Percentiles rank a stretch among this genome's conserved stretches.
Conservation (phyloP, 2,113 vertebrate genomes). For the Poeciliopsis prolifica region DNA sequence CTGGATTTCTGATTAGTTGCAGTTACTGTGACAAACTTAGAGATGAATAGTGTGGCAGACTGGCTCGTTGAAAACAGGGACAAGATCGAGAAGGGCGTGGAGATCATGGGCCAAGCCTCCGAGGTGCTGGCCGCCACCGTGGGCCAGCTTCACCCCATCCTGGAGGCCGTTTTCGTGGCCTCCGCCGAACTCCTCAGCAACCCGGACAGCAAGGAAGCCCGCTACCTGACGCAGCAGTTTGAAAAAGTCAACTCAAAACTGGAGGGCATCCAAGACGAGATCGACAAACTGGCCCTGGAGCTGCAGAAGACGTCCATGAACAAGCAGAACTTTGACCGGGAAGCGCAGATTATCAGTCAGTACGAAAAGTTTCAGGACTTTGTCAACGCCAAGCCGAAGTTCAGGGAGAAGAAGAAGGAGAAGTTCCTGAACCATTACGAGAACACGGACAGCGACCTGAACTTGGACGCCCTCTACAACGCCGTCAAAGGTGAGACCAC, state of each 20-base stretch:
- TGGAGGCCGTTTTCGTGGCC: slow-evolving; percentile 81
- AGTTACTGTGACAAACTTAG: slow-evolving; percentile 42
- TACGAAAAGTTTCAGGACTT: slow-evolving; percentile 84
- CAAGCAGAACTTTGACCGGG: slow-evolving; percentile 81
- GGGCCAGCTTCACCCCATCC: slow-evolving; percentile 80
- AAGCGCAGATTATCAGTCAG: slow-evolving; percentile 81
- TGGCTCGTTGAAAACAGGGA: slow-evolving; percentile 80
- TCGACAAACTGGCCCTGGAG: slow-evolving; percentile 74
- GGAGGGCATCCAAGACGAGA: slow-evolving; percentile 75
- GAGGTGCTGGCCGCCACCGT: slow-evolving; percentile 80
- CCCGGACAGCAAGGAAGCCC: slow-evolving; percentile 77
- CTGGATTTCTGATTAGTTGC: slow-evolving; percentile 46
- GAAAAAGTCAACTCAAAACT: slow-evolving; percentile 77
- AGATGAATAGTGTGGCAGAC: slow-evolving; percentile 79
- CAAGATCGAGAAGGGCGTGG: slow-evolving; percentile 82
- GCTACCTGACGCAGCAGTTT: slow-evolving; percentile 77
- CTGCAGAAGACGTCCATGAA: slow-evolving; percentile 74
- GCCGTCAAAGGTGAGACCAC: slow-evolving; percentile 71
- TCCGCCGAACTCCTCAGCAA: slow-evolving; percentile 79
- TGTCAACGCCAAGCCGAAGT: slow-evolving; percentile 77
- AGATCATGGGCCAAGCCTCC: slow-evolving; percentile 80
- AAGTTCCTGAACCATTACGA: slow-evolving; percentile 81
- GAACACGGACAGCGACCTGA: slow-evolving; percentile 75
- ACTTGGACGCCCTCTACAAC: slow-evolving; percentile 80
- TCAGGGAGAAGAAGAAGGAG: slow-evolving; percentile 79